phyloP scores from a whole-genome alignment of 2,113 vertebrate genomes.

The Meleagris gallopavo region DNA sequence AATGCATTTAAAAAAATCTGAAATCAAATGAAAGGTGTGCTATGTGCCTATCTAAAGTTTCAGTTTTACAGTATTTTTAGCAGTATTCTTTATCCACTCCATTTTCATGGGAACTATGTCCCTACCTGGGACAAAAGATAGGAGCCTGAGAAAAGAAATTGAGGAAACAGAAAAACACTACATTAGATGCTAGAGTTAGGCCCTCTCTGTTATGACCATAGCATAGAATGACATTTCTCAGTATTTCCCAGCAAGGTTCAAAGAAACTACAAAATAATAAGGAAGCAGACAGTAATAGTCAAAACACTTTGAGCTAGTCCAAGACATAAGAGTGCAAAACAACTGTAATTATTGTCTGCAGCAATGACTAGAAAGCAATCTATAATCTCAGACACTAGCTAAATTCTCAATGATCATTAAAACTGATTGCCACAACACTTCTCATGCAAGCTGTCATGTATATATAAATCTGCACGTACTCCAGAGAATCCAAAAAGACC shows the following conservation, averaged over 20 bases:
- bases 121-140: not conserved
- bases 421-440: not conserved
- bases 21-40: not conserved
- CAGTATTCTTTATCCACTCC: no score
- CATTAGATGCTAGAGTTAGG: not conserved
- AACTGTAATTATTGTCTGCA: not conserved
- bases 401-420: not conserved
- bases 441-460: not conserved
- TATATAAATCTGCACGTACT: not conserved
- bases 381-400: not conserved
- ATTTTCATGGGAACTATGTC: not conserved
- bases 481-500: not conserved
- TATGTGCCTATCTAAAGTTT: not conserved
- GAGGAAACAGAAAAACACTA: not conserved
- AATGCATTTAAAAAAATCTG: not conserved
- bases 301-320: not conserved
- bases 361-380: not conserved
- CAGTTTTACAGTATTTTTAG: not conserved
- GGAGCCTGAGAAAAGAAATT: not conserved
- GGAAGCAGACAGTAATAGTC: not conserved
- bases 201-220: rapidly evolving
- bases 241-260: not conserved
- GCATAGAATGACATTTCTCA: not conserved
- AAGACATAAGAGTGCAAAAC: not conserved
- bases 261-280: not conserved